Evolutionary conservation across 2,113 vertebrate genomes (phyloP), one percentile per base, ranked within the genome.

Genomic region (Zapornia atra): DNA sequence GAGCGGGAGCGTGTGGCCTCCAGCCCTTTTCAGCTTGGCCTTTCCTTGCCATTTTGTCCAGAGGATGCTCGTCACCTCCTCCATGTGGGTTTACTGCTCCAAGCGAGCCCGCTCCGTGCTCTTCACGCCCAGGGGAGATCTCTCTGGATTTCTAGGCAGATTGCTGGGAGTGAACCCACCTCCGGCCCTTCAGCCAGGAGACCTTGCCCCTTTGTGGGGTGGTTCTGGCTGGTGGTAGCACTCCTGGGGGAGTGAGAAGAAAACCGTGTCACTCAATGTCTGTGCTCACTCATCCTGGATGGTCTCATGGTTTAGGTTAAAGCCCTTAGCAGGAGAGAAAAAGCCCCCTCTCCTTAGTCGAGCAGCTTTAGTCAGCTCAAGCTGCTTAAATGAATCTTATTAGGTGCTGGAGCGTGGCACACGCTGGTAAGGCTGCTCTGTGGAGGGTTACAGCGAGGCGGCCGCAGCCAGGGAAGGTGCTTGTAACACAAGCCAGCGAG

Each of bases 311-410:
- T 92, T 90, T 75, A 57, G 24, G 48, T 84, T 94, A 89, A 96
- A 94, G 88, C 50, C 77, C 40, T 86, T 87, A 92, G 76, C 14
- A 0, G 94, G 65, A 68, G 73, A 70, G 69, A 21, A 48, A 46
- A 46, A 18, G 17, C 44, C 44, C 48, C 21, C 44, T 95, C 70
- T 86, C 75, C 90, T 75, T 93, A 94, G 77, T 85, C 86, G 86
- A 96, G 65, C 78, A 94, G 94, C 92, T 96, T 96, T 92, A 94
- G 92, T 91, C 92, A 79, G 90, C 88, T 94, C 90, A 93, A 65
- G 65, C 94, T 96, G 83, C 96, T 96, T 96, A 95, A 82, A 79
- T 24, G 81, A 87, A 93, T 96, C 96, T 96, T 59, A 61, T 89
- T 95, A 96, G 90, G 76, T 84, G 69, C 59, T 75, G 86, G 92